Evolutionary conservation across 2,888 invertebrate species (phyloP), one percentile per base, ranked within the genome.

Genomic region (Geotrupes spiniger): DNA sequence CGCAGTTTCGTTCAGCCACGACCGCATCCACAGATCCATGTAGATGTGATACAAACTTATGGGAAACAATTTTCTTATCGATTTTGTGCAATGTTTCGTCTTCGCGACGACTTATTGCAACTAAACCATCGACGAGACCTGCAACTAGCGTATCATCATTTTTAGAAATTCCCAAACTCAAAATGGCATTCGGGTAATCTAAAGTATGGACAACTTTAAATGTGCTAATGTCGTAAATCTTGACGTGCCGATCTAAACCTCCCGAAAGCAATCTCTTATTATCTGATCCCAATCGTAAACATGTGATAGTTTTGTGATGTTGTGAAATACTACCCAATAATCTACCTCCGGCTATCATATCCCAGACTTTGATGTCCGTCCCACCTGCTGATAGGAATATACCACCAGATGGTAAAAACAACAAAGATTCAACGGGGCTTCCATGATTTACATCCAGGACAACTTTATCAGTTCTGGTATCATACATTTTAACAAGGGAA

Each of bases 261-360:
- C 89, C 92, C 0, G 96, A 94, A 60, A 97, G 72, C 12, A 98
- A 77, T 63, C 92, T 81, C 55, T 84, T 87, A 15, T 89, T 88
- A 64, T 89, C 84, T 33, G 87, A 87, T 15, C 90, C 90, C 52
- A 96, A 79, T 56, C 84, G 78, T 39, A 98, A 70, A 56, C 89
- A 87, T 0, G 95, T 98, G 1, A 98, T 85, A 0, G 96, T 93
- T 77, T 98, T 98, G 72, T 96, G 94, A 73, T 99, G 98, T 61
- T 92, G 89, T 1, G 88, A 88, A 54, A 98, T 81, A 62, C 83
- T 85, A 1, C 91, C 85, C 15, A 98, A 70, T 44, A 92, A 75
- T 68, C 87, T 86, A 6, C 95, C 95, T 17, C 93, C 92, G 56
- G 89, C 83, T 41, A 94, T 79, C 3, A 88, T 83, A 71, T 98